A percentile compares a stretch with the other conserved stretches of the same genome.
Conservation (phyloP, 2,888 invertebrate species). For the Blastobasis lacticolella region DNA sequence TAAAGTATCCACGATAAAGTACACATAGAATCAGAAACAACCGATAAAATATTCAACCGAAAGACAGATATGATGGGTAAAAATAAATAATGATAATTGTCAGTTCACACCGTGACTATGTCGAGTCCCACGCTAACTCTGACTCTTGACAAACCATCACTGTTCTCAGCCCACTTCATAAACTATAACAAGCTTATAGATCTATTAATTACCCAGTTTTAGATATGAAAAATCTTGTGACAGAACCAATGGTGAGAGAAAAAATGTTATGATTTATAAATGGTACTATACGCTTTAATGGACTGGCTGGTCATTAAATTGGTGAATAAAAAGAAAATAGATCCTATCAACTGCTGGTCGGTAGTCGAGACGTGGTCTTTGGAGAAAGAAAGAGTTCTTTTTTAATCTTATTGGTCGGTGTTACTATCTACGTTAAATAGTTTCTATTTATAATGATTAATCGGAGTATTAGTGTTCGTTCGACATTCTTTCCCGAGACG, state of each 20-base stretch:
- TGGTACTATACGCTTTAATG: constrained; percentile 21
- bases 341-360: constrained; percentile 13
- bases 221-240: constrained; percentile 19
- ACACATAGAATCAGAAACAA: constrained; percentile 25
- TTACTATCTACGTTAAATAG: constrained; percentile 22
- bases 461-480: constrained; percentile 18
- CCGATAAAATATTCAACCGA: constrained; percentile 45
- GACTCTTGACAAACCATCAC: constrained; percentile 24
- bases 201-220: constrained; percentile 20
- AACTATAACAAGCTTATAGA: constrained; percentile 15
- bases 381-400: constrained; percentile 18
- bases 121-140: constrained; percentile 44
- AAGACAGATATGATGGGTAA: constrained; percentile 32
- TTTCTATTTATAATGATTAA: constrained; percentile 24
- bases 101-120: constrained; percentile 51
- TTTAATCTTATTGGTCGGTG: constrained; percentile 1
- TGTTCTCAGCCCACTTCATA: constrained; percentile 43
- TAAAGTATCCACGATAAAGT: constrained; percentile 11
- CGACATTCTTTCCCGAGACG: constrained; percentile 3
- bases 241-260: constrained; percentile 10
- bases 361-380: constrained; percentile 16
- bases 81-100: constrained; percentile 54
- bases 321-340: constrained; percentile 20
- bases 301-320: constrained; percentile 20
- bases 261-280: constrained; percentile 33